Base-by-base conservation (phyloP, 2,113 vertebrate genomes). In the Aphyosemion australe region DNA sequence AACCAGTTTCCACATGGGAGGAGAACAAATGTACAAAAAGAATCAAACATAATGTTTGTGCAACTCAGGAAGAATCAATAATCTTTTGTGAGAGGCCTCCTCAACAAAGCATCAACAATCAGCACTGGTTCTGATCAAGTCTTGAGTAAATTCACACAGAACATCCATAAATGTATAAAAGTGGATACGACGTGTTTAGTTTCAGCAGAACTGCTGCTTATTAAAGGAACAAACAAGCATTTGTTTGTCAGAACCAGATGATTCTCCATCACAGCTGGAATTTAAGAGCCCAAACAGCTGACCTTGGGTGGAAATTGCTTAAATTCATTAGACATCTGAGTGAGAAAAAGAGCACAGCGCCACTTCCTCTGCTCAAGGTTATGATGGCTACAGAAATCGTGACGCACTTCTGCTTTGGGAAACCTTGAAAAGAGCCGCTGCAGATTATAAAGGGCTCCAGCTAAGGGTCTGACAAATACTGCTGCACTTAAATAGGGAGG, bases 31-130 rank as follows among this genome's bases (percentile, higher is more conserved):
- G 1, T 7, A 37, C 34, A 37, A 37, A 10, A 37, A 32, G 7
- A 32, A 37, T 37, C 75, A 66, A 76, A 78, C 26, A 82, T 78
- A 61, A 84, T 88, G 80, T 87, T 76, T 69, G 79, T 84, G 60
- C 74, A 74, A 51, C 72, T 80, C 48, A 45, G 21, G 56, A 62
- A 85, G 84, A 86, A 88, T 87, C 87, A 76, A 87, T 88, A 80
- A 20, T 42, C 45, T 69, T 57, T 53, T 69, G 53, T 26, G 62
- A 71, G 76, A 69, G 80, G 50, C 55, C 39, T 2, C 26, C 76
- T 58, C 63, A 31, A 68, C 64, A 63, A 54, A 48, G 84, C 61
- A 69, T 21, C 43, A 12, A 67, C 32, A 45, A 26, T 63, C 66
- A 43, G 43, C 62, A 51, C 20, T 50, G 50, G 16, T 46, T 19